These are phyloP conservation scores for Hippocampus comes DNA, from an alignment of 2,113 vertebrate species.

Conservation along the genomic window DNA sequence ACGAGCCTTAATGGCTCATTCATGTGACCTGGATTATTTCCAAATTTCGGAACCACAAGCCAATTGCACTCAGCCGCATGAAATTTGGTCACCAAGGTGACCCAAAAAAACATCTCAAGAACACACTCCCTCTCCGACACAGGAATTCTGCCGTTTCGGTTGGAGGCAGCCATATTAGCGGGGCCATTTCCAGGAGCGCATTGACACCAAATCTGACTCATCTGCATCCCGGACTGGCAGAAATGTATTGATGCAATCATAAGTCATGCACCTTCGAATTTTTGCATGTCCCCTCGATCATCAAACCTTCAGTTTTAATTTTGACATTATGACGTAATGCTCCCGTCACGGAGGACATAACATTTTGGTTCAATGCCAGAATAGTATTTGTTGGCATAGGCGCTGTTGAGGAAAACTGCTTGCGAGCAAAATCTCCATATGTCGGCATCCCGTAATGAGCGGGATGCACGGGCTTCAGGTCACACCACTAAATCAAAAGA, in stretches of 20 bases:
- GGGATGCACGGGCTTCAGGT: not conserved
- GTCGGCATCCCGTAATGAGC: not conserved
- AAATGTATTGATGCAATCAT: not conserved
- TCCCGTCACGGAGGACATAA: not conserved
- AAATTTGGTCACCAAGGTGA: too few relatives aligned
- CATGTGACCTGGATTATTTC: too few relatives aligned
- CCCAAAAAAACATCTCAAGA: too few relatives aligned
- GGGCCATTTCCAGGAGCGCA: too few relatives aligned
- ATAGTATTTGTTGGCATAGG: constrained; percentile 1
- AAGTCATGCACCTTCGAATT: not conserved
- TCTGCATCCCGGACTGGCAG: not conserved
- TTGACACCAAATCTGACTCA: not conserved
- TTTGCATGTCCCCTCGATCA: too few relatives aligned
- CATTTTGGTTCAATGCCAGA: not conserved
- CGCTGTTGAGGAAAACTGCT: not conserved
- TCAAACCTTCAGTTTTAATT: not conserved
- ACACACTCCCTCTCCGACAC: too few relatives aligned
- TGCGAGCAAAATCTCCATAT: constrained; percentile 3
- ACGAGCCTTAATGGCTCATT: too few relatives aligned
- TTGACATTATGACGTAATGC: not conserved
- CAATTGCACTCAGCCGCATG: too few relatives aligned
- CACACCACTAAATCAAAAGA: constrained; percentile 1
- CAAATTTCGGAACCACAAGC: too few relatives aligned
- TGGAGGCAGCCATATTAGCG: not conserved
- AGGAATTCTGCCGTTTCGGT: too few relatives aligned